These are phyloP conservation scores for Cassiopea xamachana DNA, from an alignment of 30 jellyfish, hydroid and myxozoan genomes.

Conservation along the genomic window DNA sequence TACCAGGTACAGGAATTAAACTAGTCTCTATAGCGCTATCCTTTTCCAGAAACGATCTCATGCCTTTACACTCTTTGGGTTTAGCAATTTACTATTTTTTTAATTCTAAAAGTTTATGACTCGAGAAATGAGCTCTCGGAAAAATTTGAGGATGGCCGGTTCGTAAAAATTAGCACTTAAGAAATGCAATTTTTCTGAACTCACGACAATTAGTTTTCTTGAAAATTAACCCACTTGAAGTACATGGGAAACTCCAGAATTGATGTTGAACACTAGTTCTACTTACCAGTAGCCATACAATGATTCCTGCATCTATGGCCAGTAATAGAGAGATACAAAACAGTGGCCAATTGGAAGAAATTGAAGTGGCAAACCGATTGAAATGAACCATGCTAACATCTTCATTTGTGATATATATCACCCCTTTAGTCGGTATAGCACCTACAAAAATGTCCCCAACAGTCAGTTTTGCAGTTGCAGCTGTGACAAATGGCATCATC, in stretches of 20 bases:
- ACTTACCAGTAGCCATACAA: conserved; percentile 70
- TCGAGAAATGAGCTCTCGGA: too few relatives aligned
- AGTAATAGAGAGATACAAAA: conserved; percentile 55
- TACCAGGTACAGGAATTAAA: too few relatives aligned
- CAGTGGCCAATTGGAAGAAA: conserved; percentile 69
- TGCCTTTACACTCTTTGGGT: too few relatives aligned
- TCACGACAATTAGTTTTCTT: too few relatives aligned
- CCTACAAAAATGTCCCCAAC: conserved; percentile 38
- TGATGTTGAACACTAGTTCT: not conserved
- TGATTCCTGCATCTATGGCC: conserved; percentile 69
- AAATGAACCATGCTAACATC: conserved; percentile 55
- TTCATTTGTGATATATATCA: conserved; percentile 34
- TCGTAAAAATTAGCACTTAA: too few relatives aligned
- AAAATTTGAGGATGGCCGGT: too few relatives aligned
- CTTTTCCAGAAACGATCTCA: too few relatives aligned
- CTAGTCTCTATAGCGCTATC: too few relatives aligned
- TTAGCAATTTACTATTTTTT: too few relatives aligned
- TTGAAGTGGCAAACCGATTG: conserved; percentile 35
- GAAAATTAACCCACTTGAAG: not conserved
- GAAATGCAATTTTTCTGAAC: too few relatives aligned
- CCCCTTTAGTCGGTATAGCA: conserved; percentile 45
- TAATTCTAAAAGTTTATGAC: too few relatives aligned
- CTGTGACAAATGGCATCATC: conserved; percentile 31
- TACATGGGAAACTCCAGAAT: not conserved
- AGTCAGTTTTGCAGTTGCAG: conserved; percentile 11